These are phyloP conservation scores for Morpho deidamia DNA, from an alignment of 2,888 invertebrate genomes.

Conservation along the genomic window DNA sequence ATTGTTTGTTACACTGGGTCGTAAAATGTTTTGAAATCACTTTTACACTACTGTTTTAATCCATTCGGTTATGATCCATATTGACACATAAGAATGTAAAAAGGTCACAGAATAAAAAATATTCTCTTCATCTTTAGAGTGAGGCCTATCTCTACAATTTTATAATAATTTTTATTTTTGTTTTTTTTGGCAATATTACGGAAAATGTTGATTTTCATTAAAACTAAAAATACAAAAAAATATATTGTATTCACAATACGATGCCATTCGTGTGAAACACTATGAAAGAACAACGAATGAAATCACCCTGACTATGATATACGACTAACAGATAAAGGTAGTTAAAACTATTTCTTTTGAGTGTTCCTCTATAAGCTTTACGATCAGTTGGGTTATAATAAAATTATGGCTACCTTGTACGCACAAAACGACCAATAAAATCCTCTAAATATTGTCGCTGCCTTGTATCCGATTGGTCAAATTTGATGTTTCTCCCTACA, in stretches of 20 bases:
- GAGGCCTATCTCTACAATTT: conserved; percentile 37
- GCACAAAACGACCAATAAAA: conserved; percentile 35
- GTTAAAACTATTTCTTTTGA: conserved; percentile 32
- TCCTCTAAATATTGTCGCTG: conserved; percentile 27
- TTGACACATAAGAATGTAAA: conserved; percentile 53
- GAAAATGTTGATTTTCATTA: conserved; percentile 24
- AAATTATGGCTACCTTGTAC: conserved; percentile 32
- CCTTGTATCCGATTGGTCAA: conserved; percentile 33
- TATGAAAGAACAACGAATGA: conserved; percentile 56
- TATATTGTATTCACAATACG: conserved; percentile 35
- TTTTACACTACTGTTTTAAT: conserved; percentile 42
- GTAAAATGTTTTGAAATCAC: conserved; percentile 52
- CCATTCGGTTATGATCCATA: conserved; percentile 47
- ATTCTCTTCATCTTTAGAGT: conserved; percentile 47
- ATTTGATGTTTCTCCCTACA: conserved; percentile 29
- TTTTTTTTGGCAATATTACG: conserved; percentile 12
- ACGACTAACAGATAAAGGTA: conserved; percentile 35
- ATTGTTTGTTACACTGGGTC: conserved; percentile 58
- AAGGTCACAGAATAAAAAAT: conserved; percentile 63
- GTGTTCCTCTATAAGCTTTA: conserved; percentile 30
- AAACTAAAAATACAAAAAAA: conserved; percentile 30
- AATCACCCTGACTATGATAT: conserved; percentile 44
- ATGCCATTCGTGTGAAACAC: conserved; percentile 52
- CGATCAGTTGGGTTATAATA: conserved; percentile 35
- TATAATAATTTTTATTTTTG: conserved; percentile 26